These are phyloP conservation scores for Sphenodon punctatus DNA, from an alignment of 2,797 vertebrate species.

Conservation along the genomic window DNA sequence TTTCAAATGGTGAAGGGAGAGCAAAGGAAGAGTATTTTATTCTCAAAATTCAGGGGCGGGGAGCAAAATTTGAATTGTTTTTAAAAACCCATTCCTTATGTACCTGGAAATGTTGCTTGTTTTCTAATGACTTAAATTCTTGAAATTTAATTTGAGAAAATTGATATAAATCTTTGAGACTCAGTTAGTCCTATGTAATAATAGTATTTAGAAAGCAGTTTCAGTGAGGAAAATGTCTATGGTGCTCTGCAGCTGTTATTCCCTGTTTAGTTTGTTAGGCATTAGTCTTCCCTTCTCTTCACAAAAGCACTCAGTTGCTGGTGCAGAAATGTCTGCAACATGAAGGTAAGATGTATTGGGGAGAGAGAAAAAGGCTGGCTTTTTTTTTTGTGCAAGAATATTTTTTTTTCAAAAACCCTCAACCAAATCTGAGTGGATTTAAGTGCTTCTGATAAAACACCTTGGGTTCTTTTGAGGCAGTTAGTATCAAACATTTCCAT, in stretches of 20 bases:
- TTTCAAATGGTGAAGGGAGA: no score
- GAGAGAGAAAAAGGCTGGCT: background rate
- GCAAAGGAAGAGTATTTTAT: background rate
- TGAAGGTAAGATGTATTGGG: no score
- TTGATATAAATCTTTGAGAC: background rate
- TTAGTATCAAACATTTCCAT: background rate
- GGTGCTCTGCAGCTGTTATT: no score
- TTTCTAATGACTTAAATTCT: background rate
- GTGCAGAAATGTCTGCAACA: no score
- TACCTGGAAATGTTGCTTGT: background rate
- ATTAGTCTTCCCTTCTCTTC: no score
- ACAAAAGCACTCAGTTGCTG: no score
- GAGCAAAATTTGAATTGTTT: background rate
- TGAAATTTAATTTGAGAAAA: background rate
- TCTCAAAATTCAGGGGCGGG: background rate
- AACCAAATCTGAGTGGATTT: background rate
- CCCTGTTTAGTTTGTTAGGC: no score
- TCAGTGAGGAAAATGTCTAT: background rate
- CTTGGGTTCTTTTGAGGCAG: background rate
- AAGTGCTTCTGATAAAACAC: background rate
- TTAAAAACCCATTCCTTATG: rapidly evolving
- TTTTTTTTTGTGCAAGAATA: background rate
- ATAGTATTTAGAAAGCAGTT: background rate
- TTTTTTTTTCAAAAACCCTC: no score
- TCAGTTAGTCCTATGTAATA: background rate